phyloP scores from a whole-genome alignment of 2,888 invertebrate genomes.

The Eurytoma californica region DNA sequence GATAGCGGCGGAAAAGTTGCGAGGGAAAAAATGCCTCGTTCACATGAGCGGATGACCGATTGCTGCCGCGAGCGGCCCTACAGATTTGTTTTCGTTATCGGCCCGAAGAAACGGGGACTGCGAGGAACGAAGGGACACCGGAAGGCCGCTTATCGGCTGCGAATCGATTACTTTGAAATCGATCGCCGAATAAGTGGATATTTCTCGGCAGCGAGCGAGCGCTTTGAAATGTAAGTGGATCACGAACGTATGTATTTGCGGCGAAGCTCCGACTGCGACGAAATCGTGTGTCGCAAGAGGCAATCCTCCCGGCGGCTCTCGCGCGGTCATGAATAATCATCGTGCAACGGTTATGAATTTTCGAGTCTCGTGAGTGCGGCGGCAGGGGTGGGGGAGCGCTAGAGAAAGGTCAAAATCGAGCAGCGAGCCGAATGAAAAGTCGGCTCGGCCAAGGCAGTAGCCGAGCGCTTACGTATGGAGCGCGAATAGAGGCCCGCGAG shows the following conservation, averaged over 20 bases:
- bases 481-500: constrained; percentile 15
- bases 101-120: background rate
- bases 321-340: background rate
- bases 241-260: background rate
- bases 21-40: constrained; percentile 18
- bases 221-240: constrained; percentile 36
- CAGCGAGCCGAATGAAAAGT: no score
- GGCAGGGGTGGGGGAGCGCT: no score
- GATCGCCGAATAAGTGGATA: constrained; percentile 33
- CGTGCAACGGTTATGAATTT: no score
- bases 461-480: no score
- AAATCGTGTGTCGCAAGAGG: constrained; percentile 15
- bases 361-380: no score
- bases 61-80: background rate
- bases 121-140: background rate
- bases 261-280: constrained; percentile 2
- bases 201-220: background rate
- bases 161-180: constrained; percentile 28
- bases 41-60: constrained; percentile 6
- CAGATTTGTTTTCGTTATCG: background rate
- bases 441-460: no score
- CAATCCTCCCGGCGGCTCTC: background rate
- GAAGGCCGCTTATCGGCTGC: no score
- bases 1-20: background rate
- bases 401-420: no score